Conservation (phyloP, 1,140 invertebrate genomes). For the silkworm (Bombyx mori) region ASM3026992v2 NC_085113.1:4942001-4942500, state of each 20-base stretch:
- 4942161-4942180: conserved; percentile 63
- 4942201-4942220: conserved; percentile 30
- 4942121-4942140: conserved; percentile 53
- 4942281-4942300: conserved; percentile 56
- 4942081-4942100: conserved; percentile 47
- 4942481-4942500: too few species aligned
- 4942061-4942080: conserved; percentile 48
- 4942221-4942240: conserved; percentile 34
- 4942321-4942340: too few species aligned
- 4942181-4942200: conserved; percentile 57
- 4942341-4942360: too few species aligned
- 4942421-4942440: too few species aligned
- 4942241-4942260: conserved; percentile 57
- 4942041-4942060: conserved; percentile 43
- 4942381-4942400: too few species aligned
- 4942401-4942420: too few species aligned
- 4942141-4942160: conserved; percentile 31
- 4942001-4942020: background rate
- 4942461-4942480: too few species aligned
- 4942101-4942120: conserved; percentile 63
- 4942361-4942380: too few species aligned
- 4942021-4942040: conserved; percentile 44
- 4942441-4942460: too few species aligned
- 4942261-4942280: conserved; percentile 67
- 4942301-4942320: too few species aligned